Evolutionary conservation across 1,140 invertebrate genomes (phyloP).

Genomic region (Plectrocnemia conspersa): DNA sequence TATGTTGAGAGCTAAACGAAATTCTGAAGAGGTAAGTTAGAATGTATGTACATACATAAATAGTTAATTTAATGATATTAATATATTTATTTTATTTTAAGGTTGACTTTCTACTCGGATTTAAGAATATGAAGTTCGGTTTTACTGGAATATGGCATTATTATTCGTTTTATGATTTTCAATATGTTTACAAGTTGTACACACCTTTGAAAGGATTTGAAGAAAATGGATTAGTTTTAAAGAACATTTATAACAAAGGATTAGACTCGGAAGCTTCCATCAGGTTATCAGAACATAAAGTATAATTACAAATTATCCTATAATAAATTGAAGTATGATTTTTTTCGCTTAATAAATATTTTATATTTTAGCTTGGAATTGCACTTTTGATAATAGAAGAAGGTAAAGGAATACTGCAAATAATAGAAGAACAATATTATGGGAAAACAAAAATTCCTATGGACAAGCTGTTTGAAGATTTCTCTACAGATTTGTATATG

Average conservation of each 20-base stretch:
- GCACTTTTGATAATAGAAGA: conserved; percentile 51
- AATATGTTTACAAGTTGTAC: conserved; percentile 70
- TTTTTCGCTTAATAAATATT: conserved; percentile 9
- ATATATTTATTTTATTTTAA: conserved; percentile 38
- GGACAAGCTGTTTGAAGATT: conserved; percentile 45
- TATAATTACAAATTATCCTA: conserved; percentile 32
- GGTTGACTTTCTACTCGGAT: conserved; percentile 67
- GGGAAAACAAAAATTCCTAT: conserved; percentile 23
- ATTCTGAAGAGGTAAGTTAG: conserved; percentile 52
- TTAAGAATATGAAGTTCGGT: conserved; percentile 68
- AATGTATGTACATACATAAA: not conserved
- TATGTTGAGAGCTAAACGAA: conserved; percentile 59
- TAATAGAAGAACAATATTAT: conserved; percentile 39
- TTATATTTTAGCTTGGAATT: conserved; percentile 51
- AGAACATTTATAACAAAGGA: conserved; percentile 58
- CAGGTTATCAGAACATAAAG: conserved; percentile 61
- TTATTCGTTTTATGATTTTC: conserved; percentile 62
- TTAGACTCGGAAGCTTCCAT: conserved; percentile 66
- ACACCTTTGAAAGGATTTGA: conserved; percentile 69
- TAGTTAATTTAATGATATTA: not conserved
- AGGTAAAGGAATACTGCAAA: conserved; percentile 47
- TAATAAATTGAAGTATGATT: conserved; percentile 1
- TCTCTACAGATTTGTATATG: conserved; percentile 44
- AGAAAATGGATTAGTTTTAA: conserved; percentile 67
- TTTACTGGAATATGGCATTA: conserved; percentile 73